These are phyloP conservation scores for Botia almorhae DNA, from an alignment of 2,797 vertebrate species.

Conservation along the genomic window DNA sequence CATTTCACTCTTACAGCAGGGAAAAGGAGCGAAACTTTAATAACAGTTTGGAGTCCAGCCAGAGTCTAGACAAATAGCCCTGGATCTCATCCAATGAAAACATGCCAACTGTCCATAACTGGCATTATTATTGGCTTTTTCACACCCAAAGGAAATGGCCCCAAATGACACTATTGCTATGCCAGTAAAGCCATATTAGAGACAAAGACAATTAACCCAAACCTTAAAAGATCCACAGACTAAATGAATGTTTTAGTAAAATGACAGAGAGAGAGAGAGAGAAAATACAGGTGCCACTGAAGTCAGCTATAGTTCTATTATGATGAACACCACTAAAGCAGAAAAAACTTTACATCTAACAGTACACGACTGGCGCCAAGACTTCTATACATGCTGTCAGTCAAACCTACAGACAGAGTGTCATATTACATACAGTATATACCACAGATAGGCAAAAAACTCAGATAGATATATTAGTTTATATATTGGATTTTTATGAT, in stretches of 20 bases:
- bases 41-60: constrained; percentile 69
- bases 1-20: constrained; percentile 69
- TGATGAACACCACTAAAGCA: constrained; percentile 52
- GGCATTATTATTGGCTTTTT: constrained; percentile 54
- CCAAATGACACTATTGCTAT: constrained; percentile 41
- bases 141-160: constrained; percentile 50
- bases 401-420: constrained; percentile 20
- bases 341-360: constrained; percentile 38
- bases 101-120: constrained; percentile 49
- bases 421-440: constrained; percentile 2
- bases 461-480: no score
- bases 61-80: constrained; percentile 68
- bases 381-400: constrained; percentile 24
- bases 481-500: no score
- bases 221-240: constrained; percentile 28
- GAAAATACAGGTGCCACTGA: constrained; percentile 27
- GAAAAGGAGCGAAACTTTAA: constrained; percentile 69
- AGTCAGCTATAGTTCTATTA: constrained; percentile 24
- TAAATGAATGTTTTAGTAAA: constrained; percentile 29
- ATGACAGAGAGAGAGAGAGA: not conserved
- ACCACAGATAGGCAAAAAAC: not conserved
- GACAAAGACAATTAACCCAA: constrained; percentile 27
- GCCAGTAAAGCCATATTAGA: constrained; percentile 24
- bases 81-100: constrained; percentile 62
- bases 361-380: constrained; percentile 26